Evolutionary conservation across 2,113 vertebrate genomes (phyloP).

Genomic region (Galemys pyrenaicus): DNA sequence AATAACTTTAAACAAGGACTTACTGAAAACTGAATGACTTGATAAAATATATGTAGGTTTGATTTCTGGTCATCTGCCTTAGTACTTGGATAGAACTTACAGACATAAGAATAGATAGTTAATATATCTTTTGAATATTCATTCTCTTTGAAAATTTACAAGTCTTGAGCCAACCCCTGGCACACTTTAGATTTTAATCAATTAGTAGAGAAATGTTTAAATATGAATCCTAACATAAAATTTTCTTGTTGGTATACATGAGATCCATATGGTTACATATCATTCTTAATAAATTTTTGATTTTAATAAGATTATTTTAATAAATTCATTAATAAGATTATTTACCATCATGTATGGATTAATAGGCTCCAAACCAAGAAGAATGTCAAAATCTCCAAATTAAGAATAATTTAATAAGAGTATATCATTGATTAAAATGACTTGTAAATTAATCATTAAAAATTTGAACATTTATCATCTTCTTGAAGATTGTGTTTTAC

Average conservation of each 20-base stretch:
- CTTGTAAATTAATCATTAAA: neutral
- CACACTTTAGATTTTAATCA: conserved; percentile 65
- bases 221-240: conserved; percentile 54
- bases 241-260: conserved; percentile 52
- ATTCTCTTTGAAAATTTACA: conserved; percentile 54
- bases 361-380: neutral
- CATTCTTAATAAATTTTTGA: neutral
- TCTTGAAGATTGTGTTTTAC: neutral
- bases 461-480: neutral
- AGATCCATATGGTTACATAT: neutral
- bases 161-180: conserved; percentile 36
- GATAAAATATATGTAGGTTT: neutral
- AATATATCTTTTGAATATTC: conserved; percentile 46
- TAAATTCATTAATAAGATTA: neutral
- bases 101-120: conserved; percentile 46
- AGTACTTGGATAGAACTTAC: neutral
- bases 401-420: neutral
- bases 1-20: neutral
- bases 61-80: neutral
- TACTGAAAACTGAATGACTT: neutral
- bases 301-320: neutral
- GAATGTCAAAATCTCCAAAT: neutral
- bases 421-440: neutral
- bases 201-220: conserved; percentile 58
- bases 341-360: neutral